Percentiles rank a stretch among this genome's conserved stretches.
Conservation (phyloP, 2,888 invertebrate species). For the Eristalinus sepulchralis region DNA sequence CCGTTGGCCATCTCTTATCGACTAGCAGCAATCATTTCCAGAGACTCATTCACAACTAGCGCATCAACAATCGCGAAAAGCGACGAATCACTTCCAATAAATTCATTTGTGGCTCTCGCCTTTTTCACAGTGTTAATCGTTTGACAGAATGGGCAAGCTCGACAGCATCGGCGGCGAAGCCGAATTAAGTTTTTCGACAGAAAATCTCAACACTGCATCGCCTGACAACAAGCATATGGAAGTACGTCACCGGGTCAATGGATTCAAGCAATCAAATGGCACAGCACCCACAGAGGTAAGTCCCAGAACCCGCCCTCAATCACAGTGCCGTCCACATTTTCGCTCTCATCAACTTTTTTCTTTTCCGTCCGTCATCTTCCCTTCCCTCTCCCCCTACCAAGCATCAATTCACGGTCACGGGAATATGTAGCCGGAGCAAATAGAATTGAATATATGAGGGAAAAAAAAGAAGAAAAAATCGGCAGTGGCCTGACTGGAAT, state of each 20-base stretch:
- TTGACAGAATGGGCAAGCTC: conserved; percentile 74
- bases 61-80: neutral
- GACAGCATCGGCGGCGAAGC: conserved; percentile 69
- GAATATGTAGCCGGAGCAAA: neutral
- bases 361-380: conserved; percentile 1
- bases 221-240: conserved; percentile 39
- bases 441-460: neutral
- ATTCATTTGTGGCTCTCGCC: conserved; percentile 45
- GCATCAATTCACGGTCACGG: conserved; percentile 51
- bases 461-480: neutral
- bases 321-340: neutral
- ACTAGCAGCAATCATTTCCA: conserved; percentile 19
- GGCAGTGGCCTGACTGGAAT: conserved; percentile 48
- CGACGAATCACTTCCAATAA: conserved; percentile 34
- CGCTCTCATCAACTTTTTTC: neutral
- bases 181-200: conserved; percentile 55
- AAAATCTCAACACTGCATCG: conserved; percentile 41
- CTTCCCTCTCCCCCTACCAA: neutral
- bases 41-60: conserved; percentile 9
- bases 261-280: conserved; percentile 51
- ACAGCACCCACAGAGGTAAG: conserved; percentile 55
- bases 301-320: neutral
- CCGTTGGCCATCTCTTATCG: conserved; percentile 18
- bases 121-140: conserved; percentile 69
- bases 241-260: conserved; percentile 59